Evolutionary conservation across 2,113 vertebrate genomes (phyloP).

Genomic region (Bubo bubo): DNA sequence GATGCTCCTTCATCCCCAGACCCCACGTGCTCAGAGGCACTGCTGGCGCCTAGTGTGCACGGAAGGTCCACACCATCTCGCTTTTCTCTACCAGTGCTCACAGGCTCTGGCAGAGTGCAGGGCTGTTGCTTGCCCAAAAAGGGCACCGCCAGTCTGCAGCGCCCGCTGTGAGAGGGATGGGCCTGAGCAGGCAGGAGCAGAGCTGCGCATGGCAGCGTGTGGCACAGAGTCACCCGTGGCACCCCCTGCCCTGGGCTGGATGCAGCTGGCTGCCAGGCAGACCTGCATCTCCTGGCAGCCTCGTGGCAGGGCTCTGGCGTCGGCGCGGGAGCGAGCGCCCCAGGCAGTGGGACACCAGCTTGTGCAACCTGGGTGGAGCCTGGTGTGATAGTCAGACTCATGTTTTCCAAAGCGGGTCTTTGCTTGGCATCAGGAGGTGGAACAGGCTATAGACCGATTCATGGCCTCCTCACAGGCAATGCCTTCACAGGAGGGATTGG

Average conservation of each 20-base stretch:
- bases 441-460: neutral
- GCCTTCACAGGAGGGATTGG: neutral
- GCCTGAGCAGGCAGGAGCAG: neutral
- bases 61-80: neutral
- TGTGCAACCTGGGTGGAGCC: constrained; percentile 9
- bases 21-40: neutral
- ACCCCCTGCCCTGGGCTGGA: neutral
- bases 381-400: neutral
- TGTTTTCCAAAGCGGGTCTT: neutral
- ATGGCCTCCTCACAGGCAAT: accelerated
- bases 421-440: neutral
- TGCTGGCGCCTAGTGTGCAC: accelerated
- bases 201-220: accelerated
- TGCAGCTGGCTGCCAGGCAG: neutral
- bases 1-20: neutral
- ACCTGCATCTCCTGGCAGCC: neutral
- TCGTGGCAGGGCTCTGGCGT: accelerated
- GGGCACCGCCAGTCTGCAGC: neutral
- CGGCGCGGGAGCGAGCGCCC: accelerated
- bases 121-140: neutral
- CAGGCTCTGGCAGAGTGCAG: neutral
- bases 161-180: neutral
- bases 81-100: neutral
- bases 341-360: neutral
- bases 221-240: neutral